Conservation (phyloP, 2,888 invertebrate species). For the Tetragonisca angustula region DNA sequence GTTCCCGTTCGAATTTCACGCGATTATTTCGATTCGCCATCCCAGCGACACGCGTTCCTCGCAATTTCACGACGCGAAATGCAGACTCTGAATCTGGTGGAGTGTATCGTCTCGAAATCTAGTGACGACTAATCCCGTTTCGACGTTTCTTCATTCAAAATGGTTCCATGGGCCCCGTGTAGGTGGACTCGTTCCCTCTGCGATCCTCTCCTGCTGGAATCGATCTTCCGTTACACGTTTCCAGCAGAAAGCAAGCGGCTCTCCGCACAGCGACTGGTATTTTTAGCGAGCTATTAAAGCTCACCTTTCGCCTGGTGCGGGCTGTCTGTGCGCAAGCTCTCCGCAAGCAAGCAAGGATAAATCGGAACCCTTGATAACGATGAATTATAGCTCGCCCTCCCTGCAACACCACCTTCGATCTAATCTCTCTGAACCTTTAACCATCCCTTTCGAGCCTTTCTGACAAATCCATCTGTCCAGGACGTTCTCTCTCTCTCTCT, state of each 20-base stretch:
- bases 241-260: constrained; percentile 52
- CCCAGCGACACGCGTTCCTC: background rate
- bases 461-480: no score
- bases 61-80: background rate
- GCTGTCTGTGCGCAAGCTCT: constrained; percentile 48
- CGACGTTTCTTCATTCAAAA: no score
- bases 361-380: constrained; percentile 38
- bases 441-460: background rate
- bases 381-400: background rate
- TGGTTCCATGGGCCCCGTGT: no score
- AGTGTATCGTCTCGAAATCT: no score
- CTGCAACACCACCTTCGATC: no score
- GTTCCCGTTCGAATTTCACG: background rate
- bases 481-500: no score
- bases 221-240: constrained; percentile 48
- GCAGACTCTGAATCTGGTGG: no score
- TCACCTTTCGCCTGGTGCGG: constrained; percentile 53
- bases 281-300: constrained; percentile 68
- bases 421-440: no score
- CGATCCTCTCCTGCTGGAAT: constrained; percentile 2
- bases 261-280: constrained; percentile 62
- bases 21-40: no score
- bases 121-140: no score
- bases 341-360: constrained; percentile 29
- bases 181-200: no score